Evolutionary conservation across 2,888 invertebrate genomes (phyloP).

Genomic region (Heliconius erato): DNA sequence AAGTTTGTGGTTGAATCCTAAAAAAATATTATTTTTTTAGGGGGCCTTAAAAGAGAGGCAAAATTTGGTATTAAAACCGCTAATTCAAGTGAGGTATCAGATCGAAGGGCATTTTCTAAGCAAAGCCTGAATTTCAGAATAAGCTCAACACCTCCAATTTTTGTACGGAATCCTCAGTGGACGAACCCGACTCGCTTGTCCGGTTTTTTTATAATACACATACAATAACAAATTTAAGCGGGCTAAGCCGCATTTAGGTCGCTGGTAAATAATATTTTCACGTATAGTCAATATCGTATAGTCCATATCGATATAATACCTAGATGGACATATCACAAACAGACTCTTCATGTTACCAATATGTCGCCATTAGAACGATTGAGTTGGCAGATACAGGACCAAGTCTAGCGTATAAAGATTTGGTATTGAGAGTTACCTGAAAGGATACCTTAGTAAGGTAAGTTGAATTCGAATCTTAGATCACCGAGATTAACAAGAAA

Average conservation of each 20-base stretch:
- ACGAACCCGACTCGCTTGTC: too few relatives aligned
- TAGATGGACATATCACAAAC: not conserved
- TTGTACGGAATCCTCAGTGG: too few relatives aligned
- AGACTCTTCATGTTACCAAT: not conserved
- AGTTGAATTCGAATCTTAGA: not conserved
- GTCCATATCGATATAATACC: not conserved
- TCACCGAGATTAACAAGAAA: not conserved
- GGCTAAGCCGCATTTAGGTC: not conserved
- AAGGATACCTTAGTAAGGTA: not conserved
- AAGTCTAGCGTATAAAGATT: not conserved
- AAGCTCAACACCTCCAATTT: too few relatives aligned
- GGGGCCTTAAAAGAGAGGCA: too few relatives aligned
- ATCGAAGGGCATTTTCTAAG: too few relatives aligned
- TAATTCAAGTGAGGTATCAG: too few relatives aligned
- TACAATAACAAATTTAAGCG: too few relatives aligned
- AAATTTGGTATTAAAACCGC: too few relatives aligned
- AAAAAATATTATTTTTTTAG: too few relatives aligned
- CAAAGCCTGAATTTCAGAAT: too few relatives aligned
- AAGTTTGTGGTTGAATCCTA: too few relatives aligned
- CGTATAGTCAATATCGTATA: not conserved
- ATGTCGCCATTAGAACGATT: not conserved
- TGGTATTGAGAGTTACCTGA: constrained; percentile 11
- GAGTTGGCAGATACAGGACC: not conserved
- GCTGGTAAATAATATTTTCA: not conserved
- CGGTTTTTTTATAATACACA: too few relatives aligned